These are phyloP conservation scores for Caenorhabditis inopinata DNA, from an alignment of 1,140 invertebrate genomes.

Conservation along the genomic window DNA sequence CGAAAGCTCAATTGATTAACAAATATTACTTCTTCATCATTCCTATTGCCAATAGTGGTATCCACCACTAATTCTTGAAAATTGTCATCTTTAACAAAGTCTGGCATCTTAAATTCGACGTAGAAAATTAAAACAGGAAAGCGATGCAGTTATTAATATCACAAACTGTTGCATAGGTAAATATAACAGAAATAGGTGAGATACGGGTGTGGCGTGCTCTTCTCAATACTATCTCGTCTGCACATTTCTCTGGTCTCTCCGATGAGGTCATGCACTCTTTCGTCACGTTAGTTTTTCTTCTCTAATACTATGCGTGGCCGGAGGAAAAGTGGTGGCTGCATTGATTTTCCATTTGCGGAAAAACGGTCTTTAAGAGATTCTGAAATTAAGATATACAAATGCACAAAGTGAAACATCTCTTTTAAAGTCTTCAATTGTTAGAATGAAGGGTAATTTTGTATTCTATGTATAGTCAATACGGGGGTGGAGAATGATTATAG, in stretches of 20 bases:
- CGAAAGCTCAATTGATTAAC: too few species aligned
- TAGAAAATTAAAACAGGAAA: background rate
- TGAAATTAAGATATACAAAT: too few species aligned
- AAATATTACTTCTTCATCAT: constrained; percentile 23
- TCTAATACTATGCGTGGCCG: background rate
- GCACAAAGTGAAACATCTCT: too few species aligned
- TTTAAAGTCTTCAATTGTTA: too few species aligned
- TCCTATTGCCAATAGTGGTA: background rate
- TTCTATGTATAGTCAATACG: too few species aligned
- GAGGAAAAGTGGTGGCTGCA: background rate
- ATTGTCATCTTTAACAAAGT: constrained; percentile 17
- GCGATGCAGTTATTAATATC: background rate
- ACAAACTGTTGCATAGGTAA: background rate
- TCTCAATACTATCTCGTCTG: constrained; percentile 4
- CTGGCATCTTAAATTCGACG: background rate
- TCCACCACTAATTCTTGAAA: constrained; percentile 15
- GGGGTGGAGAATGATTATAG: too few species aligned
- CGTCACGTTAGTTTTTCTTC: background rate
- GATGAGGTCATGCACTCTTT: too few species aligned
- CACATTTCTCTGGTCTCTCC: background rate
- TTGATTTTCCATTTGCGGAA: background rate
- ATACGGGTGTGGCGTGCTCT: constrained; percentile 6
- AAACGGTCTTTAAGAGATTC: too few species aligned
- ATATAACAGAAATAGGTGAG: background rate
- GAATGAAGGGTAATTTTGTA: too few species aligned